phyloP scores from a whole-genome alignment of 2,113 vertebrate genomes.

The Colinus virginianus region DNA sequence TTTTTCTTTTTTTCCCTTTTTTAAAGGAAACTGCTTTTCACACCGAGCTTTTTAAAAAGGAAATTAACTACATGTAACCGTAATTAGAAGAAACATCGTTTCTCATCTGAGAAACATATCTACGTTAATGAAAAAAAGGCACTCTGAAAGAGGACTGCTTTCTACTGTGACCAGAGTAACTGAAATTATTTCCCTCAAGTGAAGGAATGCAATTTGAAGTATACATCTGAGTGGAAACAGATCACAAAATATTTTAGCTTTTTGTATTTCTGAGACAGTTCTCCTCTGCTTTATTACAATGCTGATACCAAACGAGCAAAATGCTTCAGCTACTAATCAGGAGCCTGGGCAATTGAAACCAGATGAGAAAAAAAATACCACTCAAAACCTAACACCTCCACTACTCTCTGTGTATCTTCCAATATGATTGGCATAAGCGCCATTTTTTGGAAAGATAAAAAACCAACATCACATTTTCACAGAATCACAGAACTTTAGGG shows the following conservation, averaged over 20 bases:
- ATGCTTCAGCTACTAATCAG: slow-evolving; percentile 19
- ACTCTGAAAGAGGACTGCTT: slow-evolving; percentile 65
- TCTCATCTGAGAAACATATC: slow-evolving; percentile 79
- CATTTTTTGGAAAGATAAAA: not conserved
- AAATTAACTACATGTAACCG: slow-evolving; percentile 83
- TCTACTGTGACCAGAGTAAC: slow-evolving; percentile 62
- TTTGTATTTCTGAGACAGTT: slow-evolving; percentile 61
- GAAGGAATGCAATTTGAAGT: slow-evolving; percentile 51
- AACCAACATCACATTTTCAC: not conserved
- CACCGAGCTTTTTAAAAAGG: slow-evolving; percentile 81
- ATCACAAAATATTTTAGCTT: slow-evolving; percentile 56
- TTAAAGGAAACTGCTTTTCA: slow-evolving; percentile 81
- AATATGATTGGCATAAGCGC: not conserved
- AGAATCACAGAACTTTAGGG: too few relatives aligned
- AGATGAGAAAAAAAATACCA: not conserved
- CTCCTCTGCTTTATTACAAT: slow-evolving; percentile 38
- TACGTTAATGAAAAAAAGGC: slow-evolving; percentile 78
- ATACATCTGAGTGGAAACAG: slow-evolving; percentile 45
- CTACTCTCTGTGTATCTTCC: not conserved
- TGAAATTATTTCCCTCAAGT: slow-evolving; percentile 61
- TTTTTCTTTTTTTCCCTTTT: slow-evolving; percentile 52
- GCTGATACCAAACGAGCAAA: not conserved
- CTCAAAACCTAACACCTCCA: slow-evolving; percentile 40
- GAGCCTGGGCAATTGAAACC: slow-evolving; percentile 24
- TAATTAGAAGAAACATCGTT: slow-evolving; percentile 88